Evolutionary conservation across 2,888 invertebrate genomes (phyloP), one percentile per base, ranked within the genome.

Genomic region (Latrodectus hesperus): DNA sequence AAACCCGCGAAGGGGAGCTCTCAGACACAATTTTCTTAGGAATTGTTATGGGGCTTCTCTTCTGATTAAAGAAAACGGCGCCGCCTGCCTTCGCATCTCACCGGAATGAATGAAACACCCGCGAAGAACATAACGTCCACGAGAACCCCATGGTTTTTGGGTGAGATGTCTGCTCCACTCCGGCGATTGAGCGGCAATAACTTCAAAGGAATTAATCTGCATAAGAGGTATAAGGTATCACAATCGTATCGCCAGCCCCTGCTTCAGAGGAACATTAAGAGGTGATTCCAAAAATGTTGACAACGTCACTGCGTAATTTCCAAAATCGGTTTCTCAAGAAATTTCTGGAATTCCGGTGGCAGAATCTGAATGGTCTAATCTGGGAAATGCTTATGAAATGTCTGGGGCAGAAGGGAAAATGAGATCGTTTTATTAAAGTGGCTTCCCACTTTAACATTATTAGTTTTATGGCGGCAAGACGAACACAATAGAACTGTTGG

Each of bases 31-130:
- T 60, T 60, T 38, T 60, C 60, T 16, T 60, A 6, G 60, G 60
- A 60, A 60, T 16, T 60, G 60, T 60, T 60, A 60, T 60, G 60
- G 60, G 60, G 60, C 60, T 60, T n/a, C 60, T 11, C 12, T 12
- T 16, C 60, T 60, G 60, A 60, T 60, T 60, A 60, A 60, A 60
- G 60, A 60, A 60, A 60, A 60, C 60, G 60, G 60, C 60, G 60
- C 60, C 60, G 12, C 60, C 60, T 6, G 14, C 6, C 6, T n/a
- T 12, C 60, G 12, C 12, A 16, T 16, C n/a, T 60, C 14, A 5
- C 60, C 12, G 60, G n/a, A 12, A 11, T n/a, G 12, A 0, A 9
- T 60, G 60, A 60, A 60, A 60, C 60, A 16, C 12, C 60, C 6
- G 60, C 0, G 6, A 12, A 60, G n/a, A 38, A 38, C 38, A 38